Conservation (phyloP, 2,113 vertebrate genomes). For the Camarhynchus parvulus region DNA sequence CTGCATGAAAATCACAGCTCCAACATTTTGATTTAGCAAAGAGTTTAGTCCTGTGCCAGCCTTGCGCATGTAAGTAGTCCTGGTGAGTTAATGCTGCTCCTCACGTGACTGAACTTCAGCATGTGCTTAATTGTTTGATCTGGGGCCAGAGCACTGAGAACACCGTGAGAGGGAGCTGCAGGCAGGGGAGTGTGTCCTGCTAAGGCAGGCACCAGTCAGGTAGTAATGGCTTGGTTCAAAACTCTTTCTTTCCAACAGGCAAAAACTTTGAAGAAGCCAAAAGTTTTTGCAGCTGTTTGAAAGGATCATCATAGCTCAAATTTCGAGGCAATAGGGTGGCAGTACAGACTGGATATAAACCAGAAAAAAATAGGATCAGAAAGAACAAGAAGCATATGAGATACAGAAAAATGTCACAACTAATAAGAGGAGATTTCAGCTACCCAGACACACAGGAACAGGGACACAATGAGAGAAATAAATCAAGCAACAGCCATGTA, state of each 20-base stretch:
- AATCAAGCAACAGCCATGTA: slow-evolving; percentile 45
- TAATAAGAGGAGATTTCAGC: slow-evolving; percentile 56
- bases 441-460: slow-evolving; percentile 43
- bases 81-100: not conserved
- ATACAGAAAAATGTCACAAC: slow-evolving; percentile 47
- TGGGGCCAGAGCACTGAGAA: not conserved
- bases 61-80: not conserved
- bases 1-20: not conserved
- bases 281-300: not conserved
- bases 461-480: slow-evolving; percentile 18
- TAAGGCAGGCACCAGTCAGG: not conserved
- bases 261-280: slow-evolving; percentile 12
- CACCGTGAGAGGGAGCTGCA: fast-evolving
- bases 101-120: not conserved
- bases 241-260: not conserved
- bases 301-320: slow-evolving; percentile 19
- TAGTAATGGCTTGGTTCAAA: slow-evolving; percentile 26
- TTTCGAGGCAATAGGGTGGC: not conserved
- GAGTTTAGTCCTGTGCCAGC: not conserved
- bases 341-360: not conserved
- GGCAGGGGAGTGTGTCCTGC: not conserved
- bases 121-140: slow-evolving; percentile 1
- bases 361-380: slow-evolving; percentile 40
- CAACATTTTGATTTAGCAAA: not conserved
- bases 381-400: slow-evolving; percentile 50